Percentiles rank a stretch among this genome's conserved stretches.
Evolutionary conservation across 2,113 vertebrate genomes (phyloP).

Genomic region (Notothenia rossii): DNA sequence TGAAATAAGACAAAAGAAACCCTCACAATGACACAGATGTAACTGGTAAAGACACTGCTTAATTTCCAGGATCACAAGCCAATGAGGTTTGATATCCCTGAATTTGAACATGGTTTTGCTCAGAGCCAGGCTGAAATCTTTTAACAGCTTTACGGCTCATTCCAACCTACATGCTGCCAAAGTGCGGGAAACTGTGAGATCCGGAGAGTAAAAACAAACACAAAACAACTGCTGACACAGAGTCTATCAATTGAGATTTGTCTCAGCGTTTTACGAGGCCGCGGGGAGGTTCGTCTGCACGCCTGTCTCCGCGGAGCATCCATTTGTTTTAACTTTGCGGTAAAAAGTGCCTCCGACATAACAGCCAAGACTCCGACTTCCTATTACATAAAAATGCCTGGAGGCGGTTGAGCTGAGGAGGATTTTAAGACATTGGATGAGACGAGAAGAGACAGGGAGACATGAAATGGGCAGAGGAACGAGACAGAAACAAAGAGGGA

Average conservation of each 20-base stretch:
- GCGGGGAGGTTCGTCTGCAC: constrained; percentile 55
- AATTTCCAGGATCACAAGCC: neutral
- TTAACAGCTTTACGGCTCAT: constrained; percentile 5
- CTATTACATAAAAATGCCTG: constrained; percentile 54
- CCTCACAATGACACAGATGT: neutral
- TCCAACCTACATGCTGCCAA: neutral
- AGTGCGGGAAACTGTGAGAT: constrained; percentile 19
- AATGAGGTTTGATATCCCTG: neutral
- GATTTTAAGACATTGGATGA: constrained; percentile 35
- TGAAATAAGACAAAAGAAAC: neutral
- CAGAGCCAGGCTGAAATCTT: neutral
- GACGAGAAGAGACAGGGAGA: constrained; percentile 50
- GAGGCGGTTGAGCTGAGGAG: constrained; percentile 32
- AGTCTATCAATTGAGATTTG: constrained; percentile 63
- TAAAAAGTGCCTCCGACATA: constrained; percentile 42
- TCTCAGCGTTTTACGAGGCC: constrained; percentile 55
- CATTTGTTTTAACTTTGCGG: constrained; percentile 69
- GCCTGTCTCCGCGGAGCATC: constrained; percentile 40
- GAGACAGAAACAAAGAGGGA: constrained; percentile 60
- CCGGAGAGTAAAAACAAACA: constrained; percentile 19
- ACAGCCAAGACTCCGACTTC: constrained; percentile 45
- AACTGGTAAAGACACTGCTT: neutral
- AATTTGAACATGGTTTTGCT: neutral
- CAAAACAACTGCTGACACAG: constrained; percentile 44
- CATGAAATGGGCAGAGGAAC: constrained; percentile 30